These are phyloP conservation scores for Lithophane leautieri DNA, from an alignment of 2,888 invertebrate species.

Conservation along the genomic window DNA sequence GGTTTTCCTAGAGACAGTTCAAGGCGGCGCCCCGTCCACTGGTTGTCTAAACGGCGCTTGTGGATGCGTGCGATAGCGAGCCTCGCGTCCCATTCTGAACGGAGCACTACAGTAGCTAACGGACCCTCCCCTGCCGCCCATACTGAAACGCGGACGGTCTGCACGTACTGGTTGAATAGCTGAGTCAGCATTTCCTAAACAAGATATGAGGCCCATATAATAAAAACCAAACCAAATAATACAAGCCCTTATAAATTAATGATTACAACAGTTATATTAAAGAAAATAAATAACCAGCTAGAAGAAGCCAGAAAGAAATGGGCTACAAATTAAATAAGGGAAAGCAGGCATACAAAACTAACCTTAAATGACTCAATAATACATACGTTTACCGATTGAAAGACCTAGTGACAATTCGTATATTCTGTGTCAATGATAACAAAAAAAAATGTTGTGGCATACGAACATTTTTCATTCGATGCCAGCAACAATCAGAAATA, in stretches of 20 bases:
- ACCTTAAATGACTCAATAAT: conserved; percentile 31
- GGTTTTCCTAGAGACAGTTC: conserved; percentile 93
- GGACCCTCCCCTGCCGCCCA: conserved; percentile 87
- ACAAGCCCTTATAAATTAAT: background rate
- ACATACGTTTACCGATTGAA: conserved; percentile 50
- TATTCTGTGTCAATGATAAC: conserved; percentile 20
- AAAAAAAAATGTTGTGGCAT: conserved; percentile 13
- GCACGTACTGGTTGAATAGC: conserved; percentile 84
- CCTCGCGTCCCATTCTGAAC: conserved; percentile 93
- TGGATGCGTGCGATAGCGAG: conserved; percentile 95
- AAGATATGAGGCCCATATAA: conserved; percentile 21
- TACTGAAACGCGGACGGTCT: conserved; percentile 81
- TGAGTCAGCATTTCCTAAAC: conserved; percentile 83
- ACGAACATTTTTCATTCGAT: background rate
- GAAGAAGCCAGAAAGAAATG: background rate
- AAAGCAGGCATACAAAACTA: conserved; percentile 18
- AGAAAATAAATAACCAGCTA: background rate
- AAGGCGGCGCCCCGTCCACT: conserved; percentile 93
- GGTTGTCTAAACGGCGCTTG: conserved; percentile 93
- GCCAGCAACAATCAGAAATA: background rate
- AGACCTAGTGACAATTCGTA: conserved; percentile 55
- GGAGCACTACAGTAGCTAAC: conserved; percentile 93
- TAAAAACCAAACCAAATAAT: background rate
- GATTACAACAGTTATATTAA: background rate
- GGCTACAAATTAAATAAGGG: background rate